phyloP scores from a whole-genome alignment of 2,888 invertebrate genomes.

The Parnassius glacialis region DNA sequence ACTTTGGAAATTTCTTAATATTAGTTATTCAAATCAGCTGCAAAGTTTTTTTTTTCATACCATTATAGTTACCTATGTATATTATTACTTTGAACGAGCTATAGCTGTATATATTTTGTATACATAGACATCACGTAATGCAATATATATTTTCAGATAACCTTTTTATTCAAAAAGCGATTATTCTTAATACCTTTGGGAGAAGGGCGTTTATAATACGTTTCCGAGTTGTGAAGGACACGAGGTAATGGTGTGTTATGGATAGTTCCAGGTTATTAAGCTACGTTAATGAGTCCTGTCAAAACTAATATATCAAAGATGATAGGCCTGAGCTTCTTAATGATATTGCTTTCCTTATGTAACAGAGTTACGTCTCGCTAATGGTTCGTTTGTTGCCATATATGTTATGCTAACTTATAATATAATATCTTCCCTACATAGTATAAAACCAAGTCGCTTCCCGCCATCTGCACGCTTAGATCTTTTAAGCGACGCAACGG shows the following conservation, averaged over 20 bases:
- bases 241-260: conserved; percentile 46
- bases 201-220: conserved; percentile 19
- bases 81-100: too few species aligned
- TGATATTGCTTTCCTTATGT: conserved; percentile 31
- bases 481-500: too few species aligned
- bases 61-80: too few species aligned
- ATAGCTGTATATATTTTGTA: too few species aligned
- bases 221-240: conserved; percentile 33
- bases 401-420: neutral
- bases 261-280: conserved; percentile 46
- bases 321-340: conserved; percentile 29
- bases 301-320: conserved; percentile 50
- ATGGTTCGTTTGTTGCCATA: conserved; percentile 17
- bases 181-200: conserved; percentile 11
- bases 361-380: conserved; percentile 18
- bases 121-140: too few species aligned
- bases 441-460: too few species aligned
- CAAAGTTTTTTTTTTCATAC: too few species aligned
- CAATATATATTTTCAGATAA: too few species aligned
- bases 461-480: too few species aligned
- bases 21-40: too few species aligned
- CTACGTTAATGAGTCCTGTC: conserved; percentile 50
- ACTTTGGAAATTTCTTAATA: too few species aligned
- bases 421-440: neutral
- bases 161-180: neutral